Evolutionary conservation across 2,113 vertebrate genomes (phyloP), one percentile per base, ranked within the genome.

Genomic region (Plecotus auritus): DNA sequence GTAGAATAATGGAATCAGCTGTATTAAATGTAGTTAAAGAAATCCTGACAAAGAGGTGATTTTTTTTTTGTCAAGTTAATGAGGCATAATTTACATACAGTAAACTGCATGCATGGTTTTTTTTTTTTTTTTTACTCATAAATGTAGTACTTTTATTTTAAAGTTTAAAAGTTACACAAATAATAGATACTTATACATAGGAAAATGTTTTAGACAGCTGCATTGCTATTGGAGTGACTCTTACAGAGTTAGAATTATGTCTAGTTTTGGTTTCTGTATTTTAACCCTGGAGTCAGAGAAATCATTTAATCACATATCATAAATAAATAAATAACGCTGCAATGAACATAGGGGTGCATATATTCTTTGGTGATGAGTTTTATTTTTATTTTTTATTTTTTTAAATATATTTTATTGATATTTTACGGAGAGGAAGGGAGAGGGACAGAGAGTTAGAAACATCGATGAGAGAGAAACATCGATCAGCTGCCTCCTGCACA

Each of bases 211-310:
- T 72, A 87, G 69, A n/a, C n/a, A 83, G 9, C 47, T 70, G 0
- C 51, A 91, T 76, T 32, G 49, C 6, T 51, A 56, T 59, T 81
- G 28, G 18, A 92, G 16, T 61, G 20, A 69, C 35, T 42, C 37
- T 61, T 73, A 37, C 40, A 64, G 73, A 66, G 12, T n/a, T 45
- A 87, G n/a, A 94, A 23, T 80, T 85, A 40, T 91, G 45, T 88
- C 42, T 88, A 49, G 66, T 35, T 91, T 88, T 88, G 37, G 37
- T 78, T 85, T 94, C 78, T 94, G 12, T 87, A 76, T 78, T 95
- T 90, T 84, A 93, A 37, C 11, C 32, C 5, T 74, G 2, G 49
- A 87, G 42, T 83, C 80, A 82, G 28, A 59, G 74, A 66, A 66
- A 94, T 94, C 13, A 88, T 73, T 69, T 86, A 47, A 69, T 90